phyloP scores from a whole-genome alignment of 2,113 vertebrate genomes.

The Takifugu flavidus region DNA sequence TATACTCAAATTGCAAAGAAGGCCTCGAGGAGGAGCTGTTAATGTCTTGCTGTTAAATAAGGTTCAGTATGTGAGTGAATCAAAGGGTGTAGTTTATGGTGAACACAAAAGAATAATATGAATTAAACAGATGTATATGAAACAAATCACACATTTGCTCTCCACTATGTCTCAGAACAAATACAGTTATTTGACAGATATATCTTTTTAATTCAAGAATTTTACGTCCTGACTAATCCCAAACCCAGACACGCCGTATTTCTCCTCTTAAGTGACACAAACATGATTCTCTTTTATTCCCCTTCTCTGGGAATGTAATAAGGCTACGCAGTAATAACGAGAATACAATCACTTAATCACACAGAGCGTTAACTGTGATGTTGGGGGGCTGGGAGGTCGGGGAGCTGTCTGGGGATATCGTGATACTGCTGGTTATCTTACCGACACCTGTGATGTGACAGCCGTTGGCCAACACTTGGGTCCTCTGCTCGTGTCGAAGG shows the following conservation, averaged over 20 bases:
- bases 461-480: conserved; percentile 83
- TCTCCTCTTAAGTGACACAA: neutral
- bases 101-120: neutral
- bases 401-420: conserved; percentile 88
- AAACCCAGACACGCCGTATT: neutral
- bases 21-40: too few species aligned
- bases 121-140: neutral
- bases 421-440: conserved; percentile 97
- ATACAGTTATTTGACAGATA: neutral
- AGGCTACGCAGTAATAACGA: neutral
- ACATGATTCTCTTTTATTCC: too few species aligned
- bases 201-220: neutral
- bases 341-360: conserved; percentile 75
- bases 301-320: neutral
- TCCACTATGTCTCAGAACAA: neutral
- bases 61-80: too few species aligned
- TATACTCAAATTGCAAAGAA: too few species aligned
- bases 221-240: neutral
- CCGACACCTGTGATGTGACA: conserved; percentile 81
- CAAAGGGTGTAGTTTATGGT: too few species aligned
- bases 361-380: conserved; percentile 92
- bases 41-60: too few species aligned
- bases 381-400: conserved; percentile 87
- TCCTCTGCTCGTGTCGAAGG: conserved; percentile 83
- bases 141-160: neutral